Conservation (phyloP, 2,888 invertebrate species). For the Ophion ventricosus region DNA sequence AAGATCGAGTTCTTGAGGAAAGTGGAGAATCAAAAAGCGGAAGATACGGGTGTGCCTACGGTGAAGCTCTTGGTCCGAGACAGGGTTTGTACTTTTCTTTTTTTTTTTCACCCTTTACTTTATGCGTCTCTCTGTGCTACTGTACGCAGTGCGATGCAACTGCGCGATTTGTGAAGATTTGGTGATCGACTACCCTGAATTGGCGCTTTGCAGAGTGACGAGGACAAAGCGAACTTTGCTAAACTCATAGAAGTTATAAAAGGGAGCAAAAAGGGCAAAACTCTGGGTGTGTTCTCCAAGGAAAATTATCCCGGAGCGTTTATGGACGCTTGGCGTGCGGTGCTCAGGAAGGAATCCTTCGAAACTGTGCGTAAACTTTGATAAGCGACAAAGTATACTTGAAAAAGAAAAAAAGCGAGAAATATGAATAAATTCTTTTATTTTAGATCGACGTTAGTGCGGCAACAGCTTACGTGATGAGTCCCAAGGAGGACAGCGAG, state of each 20-base stretch:
- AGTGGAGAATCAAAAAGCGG: slow-evolving; percentile 91
- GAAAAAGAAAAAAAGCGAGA: background rate
- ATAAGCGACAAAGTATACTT: background rate
- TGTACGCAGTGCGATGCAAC: background rate
- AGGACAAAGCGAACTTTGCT: slow-evolving; percentile 92
- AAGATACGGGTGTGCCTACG: slow-evolving; percentile 92
- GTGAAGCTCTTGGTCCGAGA: slow-evolving; percentile 95
- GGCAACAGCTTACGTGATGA: slow-evolving; percentile 93
- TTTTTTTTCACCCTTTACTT: background rate
- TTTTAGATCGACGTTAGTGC: slow-evolving; percentile 91
- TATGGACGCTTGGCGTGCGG: slow-evolving; percentile 94
- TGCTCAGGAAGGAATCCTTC: slow-evolving; percentile 91
- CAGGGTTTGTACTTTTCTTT: slow-evolving; percentile 89
- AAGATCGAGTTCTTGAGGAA: slow-evolving; percentile 98
- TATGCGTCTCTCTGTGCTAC: background rate
- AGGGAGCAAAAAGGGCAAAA: slow-evolving; percentile 94
- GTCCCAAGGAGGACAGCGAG: slow-evolving; percentile 97
- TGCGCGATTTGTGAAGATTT: background rate
- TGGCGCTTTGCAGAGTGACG: slow-evolving; percentile 87
- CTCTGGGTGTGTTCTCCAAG: slow-evolving; percentile 95
- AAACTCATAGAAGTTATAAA: slow-evolving; percentile 92
- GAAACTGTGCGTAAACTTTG: slow-evolving; percentile 85
- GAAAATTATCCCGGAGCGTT: slow-evolving; percentile 97
- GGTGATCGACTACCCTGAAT: background rate
- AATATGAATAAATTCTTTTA: background rate